A percentile compares a stretch with the other conserved stretches of the same genome.
Conservation (phyloP, 1,140 invertebrate genomes). For the Bilobella aurantiaca region DNA sequence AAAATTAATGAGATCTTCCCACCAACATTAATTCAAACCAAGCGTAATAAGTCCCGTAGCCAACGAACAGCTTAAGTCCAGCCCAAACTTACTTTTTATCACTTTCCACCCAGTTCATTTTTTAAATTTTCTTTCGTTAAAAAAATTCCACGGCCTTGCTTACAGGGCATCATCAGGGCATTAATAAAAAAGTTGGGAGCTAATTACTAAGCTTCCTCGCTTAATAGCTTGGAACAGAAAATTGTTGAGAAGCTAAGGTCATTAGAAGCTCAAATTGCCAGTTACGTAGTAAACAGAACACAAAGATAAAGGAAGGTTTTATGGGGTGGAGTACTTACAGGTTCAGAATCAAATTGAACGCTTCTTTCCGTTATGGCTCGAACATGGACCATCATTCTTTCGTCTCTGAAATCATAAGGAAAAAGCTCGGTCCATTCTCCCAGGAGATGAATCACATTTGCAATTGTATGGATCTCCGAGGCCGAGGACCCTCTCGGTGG, state of each 20-base stretch:
- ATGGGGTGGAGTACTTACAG: constrained; percentile 44
- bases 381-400: constrained; percentile 84
- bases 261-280: too few relatives aligned
- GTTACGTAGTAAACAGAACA: too few relatives aligned
- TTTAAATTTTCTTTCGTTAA: background rate
- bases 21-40: background rate
- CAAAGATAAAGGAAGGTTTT: background rate
- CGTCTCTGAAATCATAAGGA: constrained; percentile 83
- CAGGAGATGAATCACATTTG: constrained; percentile 59
- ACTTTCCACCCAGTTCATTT: too few relatives aligned
- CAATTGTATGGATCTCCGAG: background rate
- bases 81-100: too few relatives aligned
- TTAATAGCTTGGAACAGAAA: too few relatives aligned
- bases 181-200: background rate
- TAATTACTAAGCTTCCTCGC: too few relatives aligned
- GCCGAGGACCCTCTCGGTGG: background rate
- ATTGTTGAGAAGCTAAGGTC: too few relatives aligned
- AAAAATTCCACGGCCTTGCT: background rate
- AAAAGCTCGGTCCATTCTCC: constrained; percentile 90
- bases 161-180: background rate
- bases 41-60: background rate
- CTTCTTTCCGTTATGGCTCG: constrained; percentile 77
- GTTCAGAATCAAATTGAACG: constrained; percentile 50
- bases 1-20: background rate
- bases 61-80: background rate